A percentile compares a stretch with the other conserved stretches of the same genome.
Evolutionary conservation across 2,113 vertebrate species (phyloP).

Genomic region (Phrynocephalus versicolor): DNA sequence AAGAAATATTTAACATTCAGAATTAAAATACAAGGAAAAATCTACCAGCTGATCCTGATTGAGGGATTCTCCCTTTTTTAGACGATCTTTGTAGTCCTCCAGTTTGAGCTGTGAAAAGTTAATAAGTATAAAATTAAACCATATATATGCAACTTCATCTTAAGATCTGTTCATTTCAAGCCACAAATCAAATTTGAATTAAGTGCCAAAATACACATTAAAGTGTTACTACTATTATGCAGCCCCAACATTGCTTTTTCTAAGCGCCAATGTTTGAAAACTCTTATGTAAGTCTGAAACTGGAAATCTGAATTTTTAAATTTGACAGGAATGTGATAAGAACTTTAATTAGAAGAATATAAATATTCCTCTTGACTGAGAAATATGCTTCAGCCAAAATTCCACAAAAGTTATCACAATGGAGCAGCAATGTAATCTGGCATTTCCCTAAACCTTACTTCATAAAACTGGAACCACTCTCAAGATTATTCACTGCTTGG

Average conservation of each 20-base stretch:
- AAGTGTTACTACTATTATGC: not conserved
- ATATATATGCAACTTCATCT: not conserved
- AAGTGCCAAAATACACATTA: too few species aligned
- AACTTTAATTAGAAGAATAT: not conserved
- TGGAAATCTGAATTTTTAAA: not conserved
- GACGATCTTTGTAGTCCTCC: constrained; percentile 83
- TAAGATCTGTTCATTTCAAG: not conserved
- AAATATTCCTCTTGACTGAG: not conserved
- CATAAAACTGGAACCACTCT: not conserved
- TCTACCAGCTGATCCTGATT: constrained; percentile 88
- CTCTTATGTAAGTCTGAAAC: not conserved
- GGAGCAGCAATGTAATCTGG: not conserved
- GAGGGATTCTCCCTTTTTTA: constrained; percentile 78
- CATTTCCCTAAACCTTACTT: constrained; percentile 2
- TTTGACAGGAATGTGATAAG: not conserved
- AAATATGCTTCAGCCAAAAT: rapidly evolving
- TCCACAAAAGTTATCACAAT: not conserved
- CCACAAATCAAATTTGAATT: not conserved
- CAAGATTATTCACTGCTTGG: not conserved
- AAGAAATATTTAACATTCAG: not conserved
- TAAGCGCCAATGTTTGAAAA: not conserved
- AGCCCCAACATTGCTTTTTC: not conserved
- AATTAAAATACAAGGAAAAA: not conserved
- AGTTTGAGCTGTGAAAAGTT: constrained; percentile 79
- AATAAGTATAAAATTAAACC: not conserved